Evolutionary conservation across 2,113 vertebrate genomes (phyloP), one percentile per base, ranked within the genome.

Genomic region (Ciconia boyciana): DNA sequence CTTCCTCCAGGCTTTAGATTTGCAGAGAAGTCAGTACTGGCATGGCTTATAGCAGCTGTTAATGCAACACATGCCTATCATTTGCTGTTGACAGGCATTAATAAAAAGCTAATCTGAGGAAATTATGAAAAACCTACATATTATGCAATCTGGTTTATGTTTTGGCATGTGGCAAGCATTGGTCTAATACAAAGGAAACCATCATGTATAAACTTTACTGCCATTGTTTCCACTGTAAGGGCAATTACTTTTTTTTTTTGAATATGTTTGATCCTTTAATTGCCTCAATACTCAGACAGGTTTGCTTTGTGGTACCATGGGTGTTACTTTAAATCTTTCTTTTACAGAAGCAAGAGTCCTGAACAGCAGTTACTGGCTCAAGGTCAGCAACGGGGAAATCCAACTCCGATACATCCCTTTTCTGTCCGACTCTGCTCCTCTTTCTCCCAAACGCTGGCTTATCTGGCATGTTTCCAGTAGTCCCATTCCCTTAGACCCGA

Each of bases 31-130:
- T 96, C 97, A 96, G 96, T 36, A 54, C 94, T 93, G 96, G 97
- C 93, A 85, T 57, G 87, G 95, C 79, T 94, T 62, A 36, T 41
- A 91, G 96, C 34, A 66, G 97, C 98, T 97, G 97, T 95, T 98
- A 98, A 98, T 96, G 95, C 92, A 98, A 96, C 94, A 96, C 98
- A 98, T 96, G 97, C 97, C 98, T 97, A 83, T 98, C 97, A 97
- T 97, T 97, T 98, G 97, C 98, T 98, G 98, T 98, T 98, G 98
- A 98, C 98, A 98, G 98, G 98, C 97, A 98, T 98, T 98, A 98
- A 98, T 98, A 98, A 98, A 98, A 98, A 97, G 75, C 97, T 98
- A 98, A 98, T 98, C 98, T 98, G 98, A 98, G 98, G 97, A 98
- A 98, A 98, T 98, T 98, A 98, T 98, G 98, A 97, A 98, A 98